Base-by-base conservation (phyloP, 2,113 vertebrate species). In the Callionymus lyra region DNA sequence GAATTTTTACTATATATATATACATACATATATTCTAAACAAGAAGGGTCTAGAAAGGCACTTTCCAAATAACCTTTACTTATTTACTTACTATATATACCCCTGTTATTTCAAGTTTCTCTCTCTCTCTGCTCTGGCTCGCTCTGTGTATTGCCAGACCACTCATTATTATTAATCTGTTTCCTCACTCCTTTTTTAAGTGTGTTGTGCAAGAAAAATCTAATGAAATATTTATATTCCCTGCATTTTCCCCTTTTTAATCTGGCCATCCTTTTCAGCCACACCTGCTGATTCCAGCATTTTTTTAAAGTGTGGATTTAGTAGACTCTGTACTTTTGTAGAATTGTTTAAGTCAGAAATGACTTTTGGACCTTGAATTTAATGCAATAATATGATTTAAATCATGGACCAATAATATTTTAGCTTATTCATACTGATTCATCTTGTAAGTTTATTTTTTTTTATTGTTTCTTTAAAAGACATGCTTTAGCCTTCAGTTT, bases 151-250 rank as follows among this genome's bases (percentile, higher is more conserved):
- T 35, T 41, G 51, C 56, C 49, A 70, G 58, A 56, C 62, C 39
- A 38, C 41, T 52, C 10, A 27, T 40, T 55, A 27, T 16, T 57
- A 67, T 50, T 68, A 59, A 78, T 73, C 51, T 56, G 9, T 34
- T 45, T 50, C 54, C 41, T 1, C 13, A 32, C 39, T 46, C 41
- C 16, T 27, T 50, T 63, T 64, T 64, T 31, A 57, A 47, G 59
- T 45, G 53, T 19, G 61, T 45, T 38, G 3, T 8, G 52, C 43
- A 38, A 44, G 38, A 70, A 64, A 53, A 47, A 34, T 52, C 41
- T 33, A 50, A 69, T 70, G 32, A 65, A 74, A 77, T 68, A 75
- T 75, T 62, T 65, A 76, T 70, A 68, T 65, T 31, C 19, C 50
- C 50, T 19, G 21, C 49, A 55, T 56, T 49, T 43, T 11, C 31